Percentiles rank a stretch among this genome's conserved stretches.
Evolutionary conservation across 2,797 vertebrate genomes (phyloP).

Genomic region (Cheirogaleus major): DNA sequence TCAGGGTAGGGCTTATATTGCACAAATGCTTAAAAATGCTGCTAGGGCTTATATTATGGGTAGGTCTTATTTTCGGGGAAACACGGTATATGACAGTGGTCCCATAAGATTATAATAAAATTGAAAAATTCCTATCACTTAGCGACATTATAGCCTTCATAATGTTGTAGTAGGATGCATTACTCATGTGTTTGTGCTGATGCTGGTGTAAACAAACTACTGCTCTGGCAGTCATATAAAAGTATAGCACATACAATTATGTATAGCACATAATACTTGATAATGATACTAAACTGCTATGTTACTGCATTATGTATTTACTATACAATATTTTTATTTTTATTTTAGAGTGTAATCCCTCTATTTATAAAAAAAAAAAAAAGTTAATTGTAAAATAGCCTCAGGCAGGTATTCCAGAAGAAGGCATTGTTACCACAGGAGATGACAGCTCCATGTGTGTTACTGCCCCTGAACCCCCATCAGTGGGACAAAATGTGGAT

Average conservation of each 20-base stretch:
- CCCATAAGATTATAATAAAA: neutral
- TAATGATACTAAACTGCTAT: neutral
- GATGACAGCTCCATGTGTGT: neutral
- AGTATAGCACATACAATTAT: neutral
- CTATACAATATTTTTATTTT: neutral
- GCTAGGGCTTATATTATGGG: too few relatives aligned
- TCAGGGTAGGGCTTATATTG: too few relatives aligned
- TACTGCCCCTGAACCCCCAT: neutral
- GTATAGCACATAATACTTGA: neutral
- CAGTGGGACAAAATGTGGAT: neutral
- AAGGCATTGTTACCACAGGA: neutral
- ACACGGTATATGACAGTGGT: neutral
- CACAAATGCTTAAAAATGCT: too few relatives aligned
- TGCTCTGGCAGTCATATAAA: neutral
- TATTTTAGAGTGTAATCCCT: neutral
- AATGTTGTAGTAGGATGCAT: neutral
- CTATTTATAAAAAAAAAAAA: neutral
- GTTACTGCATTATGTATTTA: neutral
- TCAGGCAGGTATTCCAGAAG: neutral
- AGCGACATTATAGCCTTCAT: neutral
- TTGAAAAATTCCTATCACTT: neutral
- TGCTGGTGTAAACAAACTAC: neutral
- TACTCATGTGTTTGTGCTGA: neutral
- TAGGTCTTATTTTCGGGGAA: too few relatives aligned
- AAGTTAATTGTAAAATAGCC: neutral